These are phyloP conservation scores for Umimayanthus kanabou DNA, from an alignment of 92 coral and sea anemone genomes.

Conservation along the genomic window DNA sequence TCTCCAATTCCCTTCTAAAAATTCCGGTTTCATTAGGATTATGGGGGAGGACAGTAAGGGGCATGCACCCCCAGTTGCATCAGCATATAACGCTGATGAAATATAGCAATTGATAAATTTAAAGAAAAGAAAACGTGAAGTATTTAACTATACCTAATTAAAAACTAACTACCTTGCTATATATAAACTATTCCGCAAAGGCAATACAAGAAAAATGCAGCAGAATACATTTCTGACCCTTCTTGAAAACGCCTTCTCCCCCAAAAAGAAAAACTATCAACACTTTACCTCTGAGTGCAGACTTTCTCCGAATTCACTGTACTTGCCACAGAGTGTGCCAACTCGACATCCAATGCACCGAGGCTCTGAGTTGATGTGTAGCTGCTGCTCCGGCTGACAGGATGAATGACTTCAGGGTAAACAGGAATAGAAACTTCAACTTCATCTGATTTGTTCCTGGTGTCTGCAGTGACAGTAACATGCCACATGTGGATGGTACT, in stretches of 20 bases:
- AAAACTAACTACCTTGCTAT: no score
- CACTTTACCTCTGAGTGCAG: slow-evolving; percentile 54
- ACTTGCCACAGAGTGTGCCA: slow-evolving; percentile 70
- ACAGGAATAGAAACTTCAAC: slow-evolving; percentile 51
- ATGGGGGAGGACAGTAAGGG: no score
- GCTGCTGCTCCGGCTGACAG: slow-evolving; percentile 70
- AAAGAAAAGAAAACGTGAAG: no score
- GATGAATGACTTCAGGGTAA: slow-evolving; percentile 72
- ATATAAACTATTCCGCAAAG: background rate
- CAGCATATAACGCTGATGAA: no score
- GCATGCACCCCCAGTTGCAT: no score
- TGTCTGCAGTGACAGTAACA: slow-evolving; percentile 82
- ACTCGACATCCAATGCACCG: slow-evolving; percentile 70
- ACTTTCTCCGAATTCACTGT: slow-evolving; percentile 72
- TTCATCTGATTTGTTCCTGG: slow-evolving; percentile 49
- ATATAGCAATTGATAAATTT: no score
- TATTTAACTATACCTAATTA: no score
- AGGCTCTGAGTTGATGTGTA: slow-evolving; percentile 71
- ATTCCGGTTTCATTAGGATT: no score
- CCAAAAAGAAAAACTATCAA: background rate
- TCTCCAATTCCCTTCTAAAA: no score
- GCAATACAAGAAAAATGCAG: background rate
- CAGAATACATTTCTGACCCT: no score
- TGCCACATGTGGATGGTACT: slow-evolving; percentile 88
- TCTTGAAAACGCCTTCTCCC: no score